These are phyloP conservation scores for Epinotia bilunana DNA, from an alignment of 2,888 invertebrate genomes.

Conservation along the genomic window DNA sequence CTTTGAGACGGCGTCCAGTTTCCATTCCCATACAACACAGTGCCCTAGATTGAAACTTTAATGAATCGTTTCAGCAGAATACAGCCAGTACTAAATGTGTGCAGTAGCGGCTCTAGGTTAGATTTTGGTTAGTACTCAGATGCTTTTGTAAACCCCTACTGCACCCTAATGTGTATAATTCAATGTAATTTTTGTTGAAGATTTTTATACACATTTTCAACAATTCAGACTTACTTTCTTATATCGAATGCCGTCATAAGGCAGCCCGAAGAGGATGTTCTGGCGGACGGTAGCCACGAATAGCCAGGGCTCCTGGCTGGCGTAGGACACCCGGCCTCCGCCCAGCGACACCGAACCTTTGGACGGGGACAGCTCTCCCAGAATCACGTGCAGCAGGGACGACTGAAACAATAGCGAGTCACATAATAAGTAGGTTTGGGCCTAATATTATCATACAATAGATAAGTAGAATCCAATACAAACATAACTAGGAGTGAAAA, in stretches of 20 bases:
- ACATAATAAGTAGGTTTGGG: background rate
- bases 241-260: constrained; percentile 81
- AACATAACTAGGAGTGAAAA: too few species aligned
- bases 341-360: constrained; percentile 85
- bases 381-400: constrained; percentile 87
- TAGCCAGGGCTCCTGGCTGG: constrained; percentile 92
- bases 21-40: background rate
- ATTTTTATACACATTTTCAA: background rate
- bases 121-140: too few species aligned
- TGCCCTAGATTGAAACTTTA: background rate
- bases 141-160: too few species aligned
- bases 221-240: constrained; percentile 70
- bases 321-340: constrained; percentile 87
- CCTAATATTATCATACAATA: too few species aligned
- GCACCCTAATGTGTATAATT: too few species aligned
- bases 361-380: constrained; percentile 87
- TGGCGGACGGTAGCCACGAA: constrained; percentile 89
- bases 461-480: too few species aligned
- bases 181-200: too few species aligned
- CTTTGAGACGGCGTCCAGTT: too few species aligned
- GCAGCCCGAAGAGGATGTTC: constrained; percentile 91
- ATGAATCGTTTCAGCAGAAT: background rate
- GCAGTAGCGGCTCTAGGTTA: too few species aligned
- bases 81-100: background rate
- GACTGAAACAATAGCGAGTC: constrained; percentile 71